Conservation (phyloP, 1,140 invertebrate genomes). For the Drosophila arizonae region DNA sequence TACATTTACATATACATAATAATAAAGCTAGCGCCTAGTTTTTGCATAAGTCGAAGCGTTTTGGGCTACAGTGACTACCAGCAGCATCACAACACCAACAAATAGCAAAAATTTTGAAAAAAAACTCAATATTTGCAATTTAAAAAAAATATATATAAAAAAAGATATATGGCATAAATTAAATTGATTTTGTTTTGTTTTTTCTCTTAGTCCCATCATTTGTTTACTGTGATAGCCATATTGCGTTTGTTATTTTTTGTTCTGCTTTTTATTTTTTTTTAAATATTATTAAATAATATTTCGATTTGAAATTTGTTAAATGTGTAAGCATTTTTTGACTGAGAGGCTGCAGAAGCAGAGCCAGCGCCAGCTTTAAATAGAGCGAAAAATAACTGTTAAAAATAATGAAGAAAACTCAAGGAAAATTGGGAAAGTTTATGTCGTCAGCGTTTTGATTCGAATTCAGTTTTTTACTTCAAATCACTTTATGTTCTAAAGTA, state of each 20-base stretch:
- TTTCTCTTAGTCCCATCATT: slow-evolving; percentile 12
- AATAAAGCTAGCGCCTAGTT: slow-evolving; percentile 41
- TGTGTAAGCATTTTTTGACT: slow-evolving; percentile 73
- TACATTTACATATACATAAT: slow-evolving; percentile 13
- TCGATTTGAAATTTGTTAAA: slow-evolving; percentile 62
- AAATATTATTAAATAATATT: slow-evolving; percentile 25
- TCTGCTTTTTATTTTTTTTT: slow-evolving; percentile 12
- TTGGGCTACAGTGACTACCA: slow-evolving; percentile 54
- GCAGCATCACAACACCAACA: slow-evolving; percentile 62
- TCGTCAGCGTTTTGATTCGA: slow-evolving; percentile 50
- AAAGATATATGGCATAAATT: slow-evolving; percentile 57
- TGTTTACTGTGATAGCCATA: slow-evolving; percentile 82
- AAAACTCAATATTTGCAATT: slow-evolving; percentile 41
- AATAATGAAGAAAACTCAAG: slow-evolving; percentile 5
- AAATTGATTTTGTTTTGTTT: slow-evolving; percentile 29
- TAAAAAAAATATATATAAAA: slow-evolving; percentile 10
- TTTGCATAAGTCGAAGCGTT: slow-evolving; percentile 31
- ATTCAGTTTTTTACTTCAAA: slow-evolving; percentile 30
- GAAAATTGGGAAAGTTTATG: slow-evolving; percentile 12
- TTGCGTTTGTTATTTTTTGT: slow-evolving; percentile 60
- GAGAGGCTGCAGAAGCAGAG: slow-evolving; percentile 39
- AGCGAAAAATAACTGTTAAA: slow-evolving; percentile 13
- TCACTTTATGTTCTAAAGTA: slow-evolving; percentile 13
- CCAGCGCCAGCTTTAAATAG: slow-evolving; percentile 17
- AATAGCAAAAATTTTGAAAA: slow-evolving; percentile 38